Percentiles rank a stretch among this genome's conserved stretches.
Conservation (phyloP, 2,797 vertebrate species). For the Ceyx erithaca region DNA sequence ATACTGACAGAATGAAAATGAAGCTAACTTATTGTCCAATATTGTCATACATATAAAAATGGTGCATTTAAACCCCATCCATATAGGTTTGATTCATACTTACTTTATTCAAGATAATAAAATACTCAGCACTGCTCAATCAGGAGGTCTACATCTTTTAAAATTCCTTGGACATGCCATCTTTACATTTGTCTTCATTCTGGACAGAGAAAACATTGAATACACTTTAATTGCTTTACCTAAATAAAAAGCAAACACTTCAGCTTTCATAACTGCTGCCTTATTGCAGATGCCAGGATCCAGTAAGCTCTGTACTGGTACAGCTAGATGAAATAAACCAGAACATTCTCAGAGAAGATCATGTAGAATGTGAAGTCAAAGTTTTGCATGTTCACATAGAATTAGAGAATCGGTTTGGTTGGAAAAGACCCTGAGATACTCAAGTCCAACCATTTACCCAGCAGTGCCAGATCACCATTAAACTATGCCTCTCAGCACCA, state of each 20-base stretch:
- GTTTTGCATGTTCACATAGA: not conserved
- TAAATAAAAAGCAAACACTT: not conserved
- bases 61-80: not conserved
- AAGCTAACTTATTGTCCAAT: not conserved
- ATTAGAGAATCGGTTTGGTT: not conserved
- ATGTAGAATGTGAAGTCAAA: not conserved
- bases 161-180: conserved; percentile 85
- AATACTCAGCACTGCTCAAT: conserved; percentile 70
- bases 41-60: not conserved
- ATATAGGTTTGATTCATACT: conserved; percentile 60
- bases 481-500: not conserved
- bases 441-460: not conserved
- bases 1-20: not conserved
- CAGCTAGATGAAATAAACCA: not conserved
- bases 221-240: not conserved
- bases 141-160: conserved; percentile 85
- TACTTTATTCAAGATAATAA: conserved; percentile 72
- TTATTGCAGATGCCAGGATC: not conserved
- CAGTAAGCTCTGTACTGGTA: not conserved
- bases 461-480: not conserved
- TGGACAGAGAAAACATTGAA: conserved; percentile 53
- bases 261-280: not conserved
- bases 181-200: conserved; percentile 83
- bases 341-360: not conserved
- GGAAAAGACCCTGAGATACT: not conserved